These are phyloP conservation scores for Orchesella cincta DNA, from an alignment of 1,140 invertebrate species.

Conservation along the genomic window DNA sequence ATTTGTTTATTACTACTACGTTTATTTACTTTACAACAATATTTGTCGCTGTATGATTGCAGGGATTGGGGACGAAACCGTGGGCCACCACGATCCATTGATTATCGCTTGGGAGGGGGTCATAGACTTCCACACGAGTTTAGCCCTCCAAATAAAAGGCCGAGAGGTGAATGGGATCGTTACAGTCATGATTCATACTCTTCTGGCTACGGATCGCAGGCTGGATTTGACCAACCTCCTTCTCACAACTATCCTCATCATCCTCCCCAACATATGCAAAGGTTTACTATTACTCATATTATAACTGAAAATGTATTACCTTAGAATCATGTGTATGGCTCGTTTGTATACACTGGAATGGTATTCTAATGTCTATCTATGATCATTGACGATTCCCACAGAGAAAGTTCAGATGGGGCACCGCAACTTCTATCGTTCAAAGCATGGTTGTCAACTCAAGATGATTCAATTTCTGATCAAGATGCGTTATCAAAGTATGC, in stretches of 20 bases:
- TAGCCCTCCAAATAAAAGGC: slow-evolving; percentile 50
- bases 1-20: not conserved
- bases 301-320: not conserved
- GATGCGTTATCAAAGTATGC: slow-evolving; percentile 97
- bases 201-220: slow-evolving; percentile 43
- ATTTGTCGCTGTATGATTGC: not conserved
- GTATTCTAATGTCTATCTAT: not conserved
- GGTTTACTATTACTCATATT: not conserved
- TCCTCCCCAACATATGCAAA: slow-evolving; percentile 34
- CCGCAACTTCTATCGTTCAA: slow-evolving; percentile 97
- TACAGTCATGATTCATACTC: slow-evolving; percentile 47
- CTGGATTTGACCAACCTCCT: slow-evolving; percentile 35
- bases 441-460: slow-evolving; percentile 91
- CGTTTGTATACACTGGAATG: too few species aligned
- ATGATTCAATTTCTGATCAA: slow-evolving; percentile 95
- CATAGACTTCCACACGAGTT: slow-evolving; percentile 48
- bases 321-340: too few species aligned
- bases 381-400: slow-evolving; percentile 14
- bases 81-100: slow-evolving; percentile 41
- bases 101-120: slow-evolving; percentile 48
- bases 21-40: not conserved
- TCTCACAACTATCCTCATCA: slow-evolving; percentile 19
- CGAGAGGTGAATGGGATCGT: slow-evolving; percentile 48
- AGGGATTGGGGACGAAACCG: slow-evolving; percentile 35
- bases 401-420: slow-evolving; percentile 62